Percentiles rank a stretch among this genome's conserved stretches.
phyloP scores from a whole-genome alignment of 2,797 vertebrate genomes.

The Mico argentatus region DNA sequence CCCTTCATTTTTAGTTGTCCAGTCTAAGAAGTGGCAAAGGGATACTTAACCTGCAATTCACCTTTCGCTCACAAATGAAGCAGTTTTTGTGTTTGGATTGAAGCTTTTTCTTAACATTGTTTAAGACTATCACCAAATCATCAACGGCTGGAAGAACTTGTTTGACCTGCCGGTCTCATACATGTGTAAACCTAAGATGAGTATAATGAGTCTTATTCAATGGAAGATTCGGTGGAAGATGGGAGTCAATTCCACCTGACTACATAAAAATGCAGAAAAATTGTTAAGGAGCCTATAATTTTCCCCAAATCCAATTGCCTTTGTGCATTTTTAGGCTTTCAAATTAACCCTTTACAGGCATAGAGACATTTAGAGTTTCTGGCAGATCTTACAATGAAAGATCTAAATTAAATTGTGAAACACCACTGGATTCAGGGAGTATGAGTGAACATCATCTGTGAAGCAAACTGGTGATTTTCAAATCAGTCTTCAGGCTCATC shows the following conservation, averaged over 20 bases:
- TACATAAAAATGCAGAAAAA: not conserved
- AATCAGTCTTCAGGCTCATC: not conserved
- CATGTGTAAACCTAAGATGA: not conserved
- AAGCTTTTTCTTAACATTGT: constrained; percentile 17
- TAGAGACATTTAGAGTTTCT: not conserved
- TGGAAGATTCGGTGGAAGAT: not conserved
- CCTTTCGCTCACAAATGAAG: constrained; percentile 68
- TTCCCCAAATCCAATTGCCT: not conserved
- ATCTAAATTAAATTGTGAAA: not conserved
- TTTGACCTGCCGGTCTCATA: not conserved
- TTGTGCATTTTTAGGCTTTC: not conserved
- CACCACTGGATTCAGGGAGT: not conserved
- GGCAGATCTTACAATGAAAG: not conserved
- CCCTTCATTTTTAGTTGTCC: constrained; percentile 66
- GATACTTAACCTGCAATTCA: constrained; percentile 76
- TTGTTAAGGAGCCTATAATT: not conserved
- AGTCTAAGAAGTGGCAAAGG: constrained; percentile 67
- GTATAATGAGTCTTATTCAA: not conserved
- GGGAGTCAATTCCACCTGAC: not conserved
- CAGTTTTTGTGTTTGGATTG: not conserved
- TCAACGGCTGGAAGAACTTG: not conserved
- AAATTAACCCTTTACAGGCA: not conserved
- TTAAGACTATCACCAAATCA: not conserved
- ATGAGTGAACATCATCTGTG: not conserved
- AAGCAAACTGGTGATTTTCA: not conserved